phyloP scores from a whole-genome alignment of 2,888 invertebrate genomes.

The Ischnus inquisitorius region DNA sequence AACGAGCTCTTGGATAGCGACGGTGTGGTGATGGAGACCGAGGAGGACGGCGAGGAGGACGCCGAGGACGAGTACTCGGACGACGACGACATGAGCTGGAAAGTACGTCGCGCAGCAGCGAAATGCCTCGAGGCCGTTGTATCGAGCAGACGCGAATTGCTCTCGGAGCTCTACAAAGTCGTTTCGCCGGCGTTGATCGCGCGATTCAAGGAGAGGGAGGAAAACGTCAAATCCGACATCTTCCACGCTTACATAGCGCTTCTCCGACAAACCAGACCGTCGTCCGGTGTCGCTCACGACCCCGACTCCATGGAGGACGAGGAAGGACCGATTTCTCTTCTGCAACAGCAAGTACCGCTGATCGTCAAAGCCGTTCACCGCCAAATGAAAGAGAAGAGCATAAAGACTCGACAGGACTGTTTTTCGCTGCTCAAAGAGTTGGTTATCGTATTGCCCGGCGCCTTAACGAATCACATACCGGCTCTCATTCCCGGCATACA shows the following conservation, averaged over 20 bases:
- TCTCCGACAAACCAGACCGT: conserved; percentile 94
- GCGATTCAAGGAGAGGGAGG: conserved; percentile 98
- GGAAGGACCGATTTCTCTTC: conserved; percentile 89
- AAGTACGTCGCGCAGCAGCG: conserved; percentile 97
- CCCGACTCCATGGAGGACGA: conserved; percentile 91
- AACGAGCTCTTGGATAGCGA: conserved; percentile 91
- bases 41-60: conserved; percentile 89
- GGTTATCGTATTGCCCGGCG: conserved; percentile 95
- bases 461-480: conserved; percentile 93
- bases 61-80: conserved; percentile 98
- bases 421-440: conserved; percentile 96
- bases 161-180: conserved; percentile 94
- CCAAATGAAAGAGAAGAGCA: conserved; percentile 94
- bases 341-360: conserved; percentile 89
- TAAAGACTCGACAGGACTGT: conserved; percentile 96
- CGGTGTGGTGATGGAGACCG: conserved; percentile 89
- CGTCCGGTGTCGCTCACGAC: conserved; percentile 88
- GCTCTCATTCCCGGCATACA: conserved; percentile 95
- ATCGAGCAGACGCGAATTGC: conserved; percentile 95
- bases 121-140: conserved; percentile 99
- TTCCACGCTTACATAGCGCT: conserved; percentile 98
- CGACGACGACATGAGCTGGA: conserved; percentile 99
- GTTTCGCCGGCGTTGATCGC: conserved; percentile 96
- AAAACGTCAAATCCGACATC: conserved; percentile 99
- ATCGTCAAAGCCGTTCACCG: conserved; percentile 96